These are phyloP conservation scores for Andrena minutula DNA, from an alignment of 2,888 invertebrate genomes.

Conservation along the genomic window DNA sequence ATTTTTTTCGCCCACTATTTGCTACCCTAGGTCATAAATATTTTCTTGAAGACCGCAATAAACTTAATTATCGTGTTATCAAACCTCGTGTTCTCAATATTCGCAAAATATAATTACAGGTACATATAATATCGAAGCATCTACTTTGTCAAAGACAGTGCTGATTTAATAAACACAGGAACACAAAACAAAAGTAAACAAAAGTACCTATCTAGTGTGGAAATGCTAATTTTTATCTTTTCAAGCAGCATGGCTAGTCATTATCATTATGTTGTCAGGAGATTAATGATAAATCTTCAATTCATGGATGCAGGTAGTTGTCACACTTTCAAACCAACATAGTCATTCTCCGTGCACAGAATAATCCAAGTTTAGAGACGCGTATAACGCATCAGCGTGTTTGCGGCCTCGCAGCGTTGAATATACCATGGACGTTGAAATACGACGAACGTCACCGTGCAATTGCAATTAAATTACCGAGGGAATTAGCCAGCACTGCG, in stretches of 20 bases:
- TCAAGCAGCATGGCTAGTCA: neutral
- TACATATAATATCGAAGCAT: too few species aligned
- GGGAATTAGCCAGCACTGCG: conserved; percentile 35
- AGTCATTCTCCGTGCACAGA: conserved; percentile 1
- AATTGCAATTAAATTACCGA: conserved; percentile 53
- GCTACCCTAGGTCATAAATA: too few species aligned
- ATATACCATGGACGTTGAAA: conserved; percentile 32
- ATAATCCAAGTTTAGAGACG: conserved; percentile 32
- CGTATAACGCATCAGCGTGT: neutral
- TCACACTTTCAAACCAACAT: conserved; percentile 3
- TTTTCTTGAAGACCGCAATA: too few species aligned
- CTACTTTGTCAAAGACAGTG: too few species aligned
- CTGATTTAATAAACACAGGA: too few species aligned
- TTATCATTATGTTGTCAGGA: neutral
- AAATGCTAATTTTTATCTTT: neutral
- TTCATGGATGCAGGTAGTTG: conserved; percentile 3
- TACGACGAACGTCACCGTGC: conserved; percentile 43
- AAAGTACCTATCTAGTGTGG: too few species aligned
- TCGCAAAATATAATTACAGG: too few species aligned
- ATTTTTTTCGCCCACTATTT: too few species aligned
- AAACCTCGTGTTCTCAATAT: too few species aligned
- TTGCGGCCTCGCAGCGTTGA: neutral
- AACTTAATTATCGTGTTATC: too few species aligned
- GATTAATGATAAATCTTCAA: neutral
- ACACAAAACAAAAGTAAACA: too few species aligned